Conservation (phyloP, 1,140 invertebrate species). For the Dinothrombium tinctorium region DNA sequence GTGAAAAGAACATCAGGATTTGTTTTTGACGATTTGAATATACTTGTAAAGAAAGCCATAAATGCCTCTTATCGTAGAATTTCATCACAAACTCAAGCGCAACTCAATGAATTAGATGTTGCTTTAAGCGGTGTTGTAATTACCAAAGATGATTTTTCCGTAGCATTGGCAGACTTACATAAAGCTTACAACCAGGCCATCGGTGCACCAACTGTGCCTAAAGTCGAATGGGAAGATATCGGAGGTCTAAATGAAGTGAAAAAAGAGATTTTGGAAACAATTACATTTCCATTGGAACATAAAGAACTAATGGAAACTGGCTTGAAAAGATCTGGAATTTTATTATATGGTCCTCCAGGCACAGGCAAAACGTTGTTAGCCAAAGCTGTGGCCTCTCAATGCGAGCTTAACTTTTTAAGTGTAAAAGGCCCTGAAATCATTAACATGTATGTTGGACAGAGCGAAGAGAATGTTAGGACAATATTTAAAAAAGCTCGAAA, state of each 20-base stretch:
- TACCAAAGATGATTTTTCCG: constrained; percentile 23
- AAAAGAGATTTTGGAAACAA: constrained; percentile 52
- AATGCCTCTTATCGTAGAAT: constrained; percentile 26
- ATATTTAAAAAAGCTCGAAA: constrained; percentile 62
- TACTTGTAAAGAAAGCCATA: neutral
- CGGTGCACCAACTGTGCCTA: constrained; percentile 49
- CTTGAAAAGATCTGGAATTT: constrained; percentile 34
- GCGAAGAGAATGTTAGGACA: constrained; percentile 68
- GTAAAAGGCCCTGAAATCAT: constrained; percentile 78
- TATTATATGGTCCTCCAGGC: constrained; percentile 70
- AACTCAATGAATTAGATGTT: constrained; percentile 9
- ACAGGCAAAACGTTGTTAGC: constrained; percentile 76
- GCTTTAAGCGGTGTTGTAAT: no score
- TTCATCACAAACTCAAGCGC: constrained; percentile 17
- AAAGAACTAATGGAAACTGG: constrained; percentile 27
- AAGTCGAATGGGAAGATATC: constrained; percentile 33
- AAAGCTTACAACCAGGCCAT: constrained; percentile 43
- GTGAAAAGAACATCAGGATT: constrained; percentile 17
- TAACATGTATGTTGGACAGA: constrained; percentile 85
- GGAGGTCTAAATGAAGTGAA: constrained; percentile 66
- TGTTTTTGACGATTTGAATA: constrained; percentile 27
- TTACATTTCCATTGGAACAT: constrained; percentile 55
- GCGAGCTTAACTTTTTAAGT: constrained; percentile 59
- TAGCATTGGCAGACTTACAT: constrained; percentile 38
- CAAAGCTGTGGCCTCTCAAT: constrained; percentile 76